Evolutionary conservation across 1,140 invertebrate genomes (phyloP), one percentile per base, ranked within the genome.

Genomic region (Luehdorfia chinensis): DNA sequence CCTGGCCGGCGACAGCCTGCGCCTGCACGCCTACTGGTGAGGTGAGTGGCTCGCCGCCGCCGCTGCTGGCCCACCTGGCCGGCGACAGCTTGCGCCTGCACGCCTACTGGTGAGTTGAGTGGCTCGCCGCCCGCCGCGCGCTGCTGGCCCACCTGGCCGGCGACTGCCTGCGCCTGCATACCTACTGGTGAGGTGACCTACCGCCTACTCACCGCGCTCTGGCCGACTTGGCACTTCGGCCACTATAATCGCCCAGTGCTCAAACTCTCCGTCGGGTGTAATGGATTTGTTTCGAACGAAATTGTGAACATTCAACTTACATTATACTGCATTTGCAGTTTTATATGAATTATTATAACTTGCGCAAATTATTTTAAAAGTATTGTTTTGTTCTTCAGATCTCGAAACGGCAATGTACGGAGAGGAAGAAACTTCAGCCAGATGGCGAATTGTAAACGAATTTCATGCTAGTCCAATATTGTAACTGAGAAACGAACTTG

Each of bases 51-150:
- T 21, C 19, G 19, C n/a, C n/a, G n/a, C n/a, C 66, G 67, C 90
- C 94, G n/a, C 89, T 95, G 60, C 92, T 97, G n/a, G 94, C 95
- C 13, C 96, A 97, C 84, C 87, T 97, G 8, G 96, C 95, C 4
- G 96, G 95, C 66, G 94, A 96, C 84, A 96, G 94, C 72, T 85
- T 97, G 32, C 94, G 96, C 72, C 94, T 96, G 79, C 97, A 95
- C 85, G 89, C 93, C 66, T 97, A 97, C 60, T 93, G 92, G 92
- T 94, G 89, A 90, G 55, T 55, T 60, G 13, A 59, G 53, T 55
- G 2, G 19, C 19, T 7, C 19, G 3, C 7, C 19, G 19, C 3
- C 19, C 89, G 91, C 52, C 90, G 94, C 68, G 90, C 94, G n/a
- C 89, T 95, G 60, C 92, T 97, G n/a, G 94, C 95, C 13, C 96